Percentiles rank a stretch among this genome's conserved stretches.
Conservation (phyloP, 2,797 vertebrate genomes). For the Lacerta viridis region DNA sequence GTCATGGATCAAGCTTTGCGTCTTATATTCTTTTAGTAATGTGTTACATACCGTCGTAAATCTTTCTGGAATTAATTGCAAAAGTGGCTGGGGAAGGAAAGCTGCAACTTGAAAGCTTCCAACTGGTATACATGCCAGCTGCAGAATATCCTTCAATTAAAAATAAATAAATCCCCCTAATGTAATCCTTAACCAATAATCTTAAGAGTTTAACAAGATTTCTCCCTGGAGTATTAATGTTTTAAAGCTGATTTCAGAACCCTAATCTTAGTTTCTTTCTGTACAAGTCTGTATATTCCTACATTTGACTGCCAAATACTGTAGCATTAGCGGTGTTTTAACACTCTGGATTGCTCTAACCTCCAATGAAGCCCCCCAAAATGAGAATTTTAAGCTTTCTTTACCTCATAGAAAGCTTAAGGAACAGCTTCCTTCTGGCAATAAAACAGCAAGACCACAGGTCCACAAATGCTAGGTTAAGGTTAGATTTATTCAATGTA, state of each 20-base stretch:
- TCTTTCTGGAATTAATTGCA: conserved; percentile 24
- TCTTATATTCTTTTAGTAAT: not conserved
- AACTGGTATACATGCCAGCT: conserved; percentile 20
- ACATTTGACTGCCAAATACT: not conserved
- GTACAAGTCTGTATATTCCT: too few species aligned
- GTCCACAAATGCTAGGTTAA: not conserved
- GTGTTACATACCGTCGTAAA: not conserved
- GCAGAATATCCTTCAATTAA: conserved; percentile 64
- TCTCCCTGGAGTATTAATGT: not conserved
- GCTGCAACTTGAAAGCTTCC: conserved; percentile 5
- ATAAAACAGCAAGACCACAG: not conserved
- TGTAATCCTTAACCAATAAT: conserved; percentile 67
- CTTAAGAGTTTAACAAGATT: conserved; percentile 58
- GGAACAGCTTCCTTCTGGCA: not conserved
- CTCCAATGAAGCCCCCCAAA: not conserved
- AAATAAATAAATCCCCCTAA: conserved; percentile 57
- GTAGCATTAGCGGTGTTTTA: too few species aligned
- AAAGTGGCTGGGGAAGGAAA: not conserved
- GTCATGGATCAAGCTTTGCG: not conserved
- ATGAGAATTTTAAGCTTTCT: not conserved
- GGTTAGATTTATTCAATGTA: too few species aligned
- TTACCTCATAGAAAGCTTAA: not conserved
- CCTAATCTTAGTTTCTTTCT: conserved; percentile 5
- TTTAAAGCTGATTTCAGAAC: conserved; percentile 40
- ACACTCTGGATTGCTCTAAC: not conserved